These are phyloP conservation scores for Cynaeus angustus DNA, from an alignment of 2,888 invertebrate species.

Conservation along the genomic window DNA sequence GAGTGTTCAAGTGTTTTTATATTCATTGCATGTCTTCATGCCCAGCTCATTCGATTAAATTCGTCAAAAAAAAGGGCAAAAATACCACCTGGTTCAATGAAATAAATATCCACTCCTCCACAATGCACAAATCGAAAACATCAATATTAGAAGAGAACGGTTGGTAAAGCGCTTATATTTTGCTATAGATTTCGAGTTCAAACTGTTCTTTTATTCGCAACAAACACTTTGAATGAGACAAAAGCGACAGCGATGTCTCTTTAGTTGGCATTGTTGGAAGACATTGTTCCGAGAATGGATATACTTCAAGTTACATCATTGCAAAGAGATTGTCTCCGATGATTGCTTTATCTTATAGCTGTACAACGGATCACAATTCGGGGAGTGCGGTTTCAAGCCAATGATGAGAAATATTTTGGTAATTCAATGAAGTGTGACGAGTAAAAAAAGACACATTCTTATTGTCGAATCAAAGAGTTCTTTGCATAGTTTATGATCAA, in stretches of 20 bases:
- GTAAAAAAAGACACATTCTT: too few relatives aligned
- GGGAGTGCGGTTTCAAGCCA: slow-evolving; percentile 31
- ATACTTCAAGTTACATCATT: slow-evolving; percentile 72
- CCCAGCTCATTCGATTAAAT: slow-evolving; percentile 32
- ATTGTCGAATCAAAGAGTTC: too few relatives aligned
- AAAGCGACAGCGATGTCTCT: slow-evolving; percentile 70
- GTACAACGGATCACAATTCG: slow-evolving; percentile 61
- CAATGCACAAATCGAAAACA: slow-evolving; percentile 29
- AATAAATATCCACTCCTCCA: slow-evolving; percentile 27
- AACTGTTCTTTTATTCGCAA: slow-evolving; percentile 70
- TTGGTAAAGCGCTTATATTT: slow-evolving; percentile 56
- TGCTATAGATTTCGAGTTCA: slow-evolving; percentile 69
- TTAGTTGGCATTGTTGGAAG: slow-evolving; percentile 70
- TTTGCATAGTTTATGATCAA: too few relatives aligned
- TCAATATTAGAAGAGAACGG: slow-evolving; percentile 23
- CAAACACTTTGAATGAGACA: slow-evolving; percentile 70
- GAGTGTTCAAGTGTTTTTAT: slow-evolving; percentile 68
- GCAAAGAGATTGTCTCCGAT: slow-evolving; percentile 69
- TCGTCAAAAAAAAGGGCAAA: slow-evolving; percentile 35
- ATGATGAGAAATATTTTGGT: not conserved
- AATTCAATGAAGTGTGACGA: too few relatives aligned
- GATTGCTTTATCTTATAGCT: slow-evolving; percentile 68
- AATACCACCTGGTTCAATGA: slow-evolving; percentile 29
- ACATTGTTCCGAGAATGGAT: slow-evolving; percentile 70
- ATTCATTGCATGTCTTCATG: slow-evolving; percentile 51